Evolutionary conservation across 2,797 vertebrate species (phyloP), one percentile per base, ranked within the genome.

Genomic region (Microhierax caerulescens): DNA sequence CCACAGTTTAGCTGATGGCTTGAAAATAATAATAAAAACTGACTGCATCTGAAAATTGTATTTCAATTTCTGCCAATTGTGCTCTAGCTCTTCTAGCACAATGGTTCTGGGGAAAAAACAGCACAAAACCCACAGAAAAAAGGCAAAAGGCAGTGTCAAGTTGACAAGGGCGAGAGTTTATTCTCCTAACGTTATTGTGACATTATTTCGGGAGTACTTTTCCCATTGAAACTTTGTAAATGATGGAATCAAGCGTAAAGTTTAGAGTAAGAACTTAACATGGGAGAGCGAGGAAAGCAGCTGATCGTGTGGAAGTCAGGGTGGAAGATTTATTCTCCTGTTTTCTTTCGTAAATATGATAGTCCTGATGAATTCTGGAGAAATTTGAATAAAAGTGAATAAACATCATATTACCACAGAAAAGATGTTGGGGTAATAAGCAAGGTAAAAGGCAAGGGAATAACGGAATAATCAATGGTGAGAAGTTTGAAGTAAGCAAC

Each of bases 1-100:
- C 75, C 94, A 28, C 45, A 70, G 94, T 96, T 97, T 91, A 90
- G 63, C 81, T 87, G 90, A 30, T 86, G 67, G 92, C 89, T 93
- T 92, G 95, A 53, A 93, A 92, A 96, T 70, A 95, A 80, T 70
- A 94, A 93, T 85, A 95, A 95, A 94, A 91, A 27, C 39, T 41
- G 50, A 39, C 50, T 87, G 32, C 24, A 57, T 79, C 73, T 79
- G 79, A 85, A 91, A 90, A 64, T 32, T 32, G 30, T 28, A 19
- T 83, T 84, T 91, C 57, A 72, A 88, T 84, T 81, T 79, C 70
- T 95, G 80, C 56, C 75, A 57, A 0, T 50, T 92, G 24, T 72
- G 21, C 79, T 93, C 36, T 15, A 91, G 79, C 19, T 81, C 59
- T 86, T 77, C 54, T 59, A 90, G 57, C 50, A 68, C 47, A 93